Evolutionary conservation across 2,797 vertebrate genomes (phyloP), one percentile per base, ranked within the genome.

Genomic region (Onychomys torridus): DNA sequence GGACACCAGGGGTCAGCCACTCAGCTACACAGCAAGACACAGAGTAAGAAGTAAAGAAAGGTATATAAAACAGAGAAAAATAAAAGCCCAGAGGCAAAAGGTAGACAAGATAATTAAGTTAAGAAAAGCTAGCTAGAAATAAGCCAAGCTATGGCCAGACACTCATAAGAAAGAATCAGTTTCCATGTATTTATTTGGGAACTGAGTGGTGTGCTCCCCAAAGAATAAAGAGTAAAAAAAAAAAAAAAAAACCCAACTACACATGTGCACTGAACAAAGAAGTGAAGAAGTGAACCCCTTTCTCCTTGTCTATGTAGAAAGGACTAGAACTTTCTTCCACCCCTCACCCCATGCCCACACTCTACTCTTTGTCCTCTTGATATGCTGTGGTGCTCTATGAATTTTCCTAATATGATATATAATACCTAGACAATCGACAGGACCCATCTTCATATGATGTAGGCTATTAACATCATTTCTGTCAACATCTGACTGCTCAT

Each of bases 341-440:
- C 0, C 0, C 40, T 23, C 37, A 21, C 16, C 59, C 4, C 4
- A 0, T 6, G 1, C 10, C 69, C 3, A 11, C 9, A 46, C 65
- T 25, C 52, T 0, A 1, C 2, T 40, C 5, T 8, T 25, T 52
- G 14, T 6, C 11, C 29, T 1, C 11, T 57, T 16, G 55, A 37
- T 21, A 11, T 40, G 32, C 43, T 27, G 40, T 43, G 49, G 3
- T 12, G 11, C 16, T 84, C 69, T 29, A 8, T 71, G 37, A 19
- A 25, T 79, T 85, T 57, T 71, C 46, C 21, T 10, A 27, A 84
- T 8, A 12, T 21, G 11, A 14, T 2, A 25, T 8, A 2, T 37
- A 49, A 65, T 21, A 49, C 11, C 43, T 3, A 34, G 49, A 19
- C 43, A 17, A 89, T 25, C 34, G 29, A 11, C 10, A 27, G 65